These are phyloP conservation scores for Allophyes oxyacanthae DNA, from an alignment of 2,888 invertebrate species.

Conservation along the genomic window DNA sequence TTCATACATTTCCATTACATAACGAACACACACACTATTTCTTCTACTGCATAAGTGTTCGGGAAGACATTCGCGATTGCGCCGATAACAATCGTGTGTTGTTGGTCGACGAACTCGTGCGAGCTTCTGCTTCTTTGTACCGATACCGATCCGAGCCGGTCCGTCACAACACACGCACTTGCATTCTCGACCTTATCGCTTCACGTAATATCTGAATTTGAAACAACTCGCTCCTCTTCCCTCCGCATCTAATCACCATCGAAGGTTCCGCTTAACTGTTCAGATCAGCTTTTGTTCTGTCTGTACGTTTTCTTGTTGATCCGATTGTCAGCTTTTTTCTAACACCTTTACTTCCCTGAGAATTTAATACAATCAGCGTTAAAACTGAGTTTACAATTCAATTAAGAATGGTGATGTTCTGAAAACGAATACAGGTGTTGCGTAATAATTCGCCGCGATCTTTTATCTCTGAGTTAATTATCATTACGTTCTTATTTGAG, in stretches of 20 bases:
- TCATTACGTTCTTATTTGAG: constrained; percentile 68
- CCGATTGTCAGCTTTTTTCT: constrained; percentile 39
- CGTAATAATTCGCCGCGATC: constrained; percentile 56
- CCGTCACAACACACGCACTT: constrained; percentile 32
- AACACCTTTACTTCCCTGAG: constrained; percentile 70
- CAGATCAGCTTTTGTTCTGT: constrained; percentile 59
- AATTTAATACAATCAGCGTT: constrained; percentile 55
- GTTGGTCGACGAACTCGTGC: constrained; percentile 79
- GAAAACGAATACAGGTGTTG: constrained; percentile 49
- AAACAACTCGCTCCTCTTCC: constrained; percentile 6
- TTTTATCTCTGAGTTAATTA: constrained; percentile 62
- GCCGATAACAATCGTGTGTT: constrained; percentile 74
- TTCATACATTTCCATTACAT: constrained; percentile 52
- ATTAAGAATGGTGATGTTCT: constrained; percentile 54
- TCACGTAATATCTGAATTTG: constrained; percentile 49
- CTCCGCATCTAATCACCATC: constrained; percentile 14
- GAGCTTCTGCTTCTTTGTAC: constrained; percentile 71
- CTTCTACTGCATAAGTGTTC: constrained; percentile 49
- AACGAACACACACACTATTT: constrained; percentile 39
- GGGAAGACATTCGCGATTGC: constrained; percentile 75
- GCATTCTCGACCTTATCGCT: constrained; percentile 62
- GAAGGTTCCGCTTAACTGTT: constrained; percentile 43
- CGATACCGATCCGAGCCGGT: constrained; percentile 60
- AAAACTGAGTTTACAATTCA: constrained; percentile 51
- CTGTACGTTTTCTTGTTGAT: constrained; percentile 34